Conservation (phyloP, 2,113 vertebrate genomes). For the Hydropotes inermis region DNA sequence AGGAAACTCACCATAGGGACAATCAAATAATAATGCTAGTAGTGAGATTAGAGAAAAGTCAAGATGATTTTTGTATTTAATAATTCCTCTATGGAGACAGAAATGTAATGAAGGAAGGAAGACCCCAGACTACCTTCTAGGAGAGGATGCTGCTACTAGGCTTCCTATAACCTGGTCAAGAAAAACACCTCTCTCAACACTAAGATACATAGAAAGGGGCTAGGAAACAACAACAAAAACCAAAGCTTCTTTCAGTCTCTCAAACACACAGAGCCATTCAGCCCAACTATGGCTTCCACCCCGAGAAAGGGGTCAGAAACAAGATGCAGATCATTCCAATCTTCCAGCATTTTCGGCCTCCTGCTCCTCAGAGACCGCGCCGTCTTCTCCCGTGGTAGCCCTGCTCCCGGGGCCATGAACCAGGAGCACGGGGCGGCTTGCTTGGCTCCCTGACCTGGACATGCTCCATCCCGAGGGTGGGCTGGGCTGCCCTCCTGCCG, state of each 20-base stretch:
- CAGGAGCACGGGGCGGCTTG: accelerated
- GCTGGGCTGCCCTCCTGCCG: not conserved
- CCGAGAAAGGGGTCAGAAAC: not conserved
- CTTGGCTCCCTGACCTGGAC: not conserved
- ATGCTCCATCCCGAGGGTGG: not conserved
- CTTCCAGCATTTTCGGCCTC: not conserved
- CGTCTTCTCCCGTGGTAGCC: not conserved
- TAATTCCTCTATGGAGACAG: not conserved
- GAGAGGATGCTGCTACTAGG: not conserved
- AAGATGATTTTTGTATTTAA: not conserved
- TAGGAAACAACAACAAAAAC: not conserved
- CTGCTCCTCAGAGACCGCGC: not conserved
- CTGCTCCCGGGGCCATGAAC: not conserved
- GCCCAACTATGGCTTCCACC: accelerated
- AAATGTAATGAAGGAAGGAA: not conserved
- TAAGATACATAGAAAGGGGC: accelerated
- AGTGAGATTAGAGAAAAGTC: not conserved
- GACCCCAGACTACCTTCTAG: not conserved
- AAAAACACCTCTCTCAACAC: not conserved
- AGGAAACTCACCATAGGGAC: not conserved
- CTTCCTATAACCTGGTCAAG: not conserved
- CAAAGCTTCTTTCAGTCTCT: not conserved
- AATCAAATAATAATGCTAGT: not conserved
- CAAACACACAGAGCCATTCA: not conserved
- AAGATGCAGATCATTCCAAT: not conserved